These are phyloP conservation scores for Ammospiza nelsoni DNA, from an alignment of 2,113 vertebrate genomes.

Conservation along the genomic window DNA sequence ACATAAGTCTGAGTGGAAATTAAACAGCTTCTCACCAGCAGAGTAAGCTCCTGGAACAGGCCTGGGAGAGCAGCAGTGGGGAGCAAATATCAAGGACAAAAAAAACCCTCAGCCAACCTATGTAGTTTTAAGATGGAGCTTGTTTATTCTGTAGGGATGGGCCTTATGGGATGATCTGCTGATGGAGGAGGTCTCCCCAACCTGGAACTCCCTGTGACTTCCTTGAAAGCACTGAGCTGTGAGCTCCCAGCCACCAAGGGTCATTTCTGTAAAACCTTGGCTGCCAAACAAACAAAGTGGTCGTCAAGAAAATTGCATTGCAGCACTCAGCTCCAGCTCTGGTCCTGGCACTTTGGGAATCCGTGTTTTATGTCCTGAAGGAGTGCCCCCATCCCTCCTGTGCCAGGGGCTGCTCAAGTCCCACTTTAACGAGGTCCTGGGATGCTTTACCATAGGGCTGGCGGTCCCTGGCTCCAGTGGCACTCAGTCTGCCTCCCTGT, in stretches of 20 bases:
- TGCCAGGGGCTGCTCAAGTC: not conserved
- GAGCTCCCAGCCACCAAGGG: not conserved
- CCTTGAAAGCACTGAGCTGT: not conserved
- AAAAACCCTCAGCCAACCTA: not conserved
- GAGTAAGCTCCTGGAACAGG: conserved; percentile 6
- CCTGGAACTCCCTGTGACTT: not conserved
- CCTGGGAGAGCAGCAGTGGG: not conserved
- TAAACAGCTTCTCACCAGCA: conserved; percentile 40
- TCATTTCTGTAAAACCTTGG: not conserved
- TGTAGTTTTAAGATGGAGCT: not conserved
- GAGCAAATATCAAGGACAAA: not conserved
- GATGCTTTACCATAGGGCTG: not conserved
- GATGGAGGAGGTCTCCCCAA: not conserved
- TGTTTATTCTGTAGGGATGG: not conserved
- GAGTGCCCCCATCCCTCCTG: not conserved
- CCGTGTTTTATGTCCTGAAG: not conserved
- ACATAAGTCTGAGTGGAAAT: conserved; percentile 51
- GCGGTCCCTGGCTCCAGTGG: not conserved
- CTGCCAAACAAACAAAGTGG: not conserved
- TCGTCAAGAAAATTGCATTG: not conserved
- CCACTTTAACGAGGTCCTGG: not conserved
- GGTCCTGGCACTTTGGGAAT: not conserved
- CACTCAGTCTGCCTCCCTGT: not conserved
- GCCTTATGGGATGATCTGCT: not conserved
- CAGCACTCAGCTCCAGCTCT: not conserved